phyloP scores from a whole-genome alignment of 2,113 vertebrate species.

The Serinus canaria region DNA sequence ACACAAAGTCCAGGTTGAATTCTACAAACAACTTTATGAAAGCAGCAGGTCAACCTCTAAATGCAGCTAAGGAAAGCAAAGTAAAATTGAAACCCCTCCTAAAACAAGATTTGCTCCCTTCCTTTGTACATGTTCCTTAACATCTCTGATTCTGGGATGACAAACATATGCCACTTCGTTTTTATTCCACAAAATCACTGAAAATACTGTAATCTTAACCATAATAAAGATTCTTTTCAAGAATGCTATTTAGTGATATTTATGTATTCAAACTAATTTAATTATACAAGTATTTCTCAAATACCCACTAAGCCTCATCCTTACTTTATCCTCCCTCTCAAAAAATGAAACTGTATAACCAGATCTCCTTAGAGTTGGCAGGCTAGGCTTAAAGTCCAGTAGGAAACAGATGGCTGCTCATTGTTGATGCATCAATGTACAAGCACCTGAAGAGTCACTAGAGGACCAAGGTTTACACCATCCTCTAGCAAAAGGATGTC shows the following conservation, averaged over 20 bases:
- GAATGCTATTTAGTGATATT: background rate
- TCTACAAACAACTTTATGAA: background rate
- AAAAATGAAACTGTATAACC: background rate
- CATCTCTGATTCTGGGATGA: background rate
- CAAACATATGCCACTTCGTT: background rate
- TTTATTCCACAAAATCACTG: background rate
- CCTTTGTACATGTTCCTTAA: background rate
- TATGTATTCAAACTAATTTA: background rate
- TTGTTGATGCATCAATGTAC: background rate
- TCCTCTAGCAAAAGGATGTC: background rate
- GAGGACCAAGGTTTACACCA: background rate
- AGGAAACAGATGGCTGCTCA: background rate
- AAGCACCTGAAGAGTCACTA: background rate
- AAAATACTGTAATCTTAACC: background rate
- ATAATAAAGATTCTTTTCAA: background rate
- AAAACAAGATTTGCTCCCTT: background rate
- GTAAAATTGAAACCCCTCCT: background rate
- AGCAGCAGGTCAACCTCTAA: background rate
- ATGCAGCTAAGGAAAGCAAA: background rate
- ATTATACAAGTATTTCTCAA: background rate
- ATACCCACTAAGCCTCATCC: background rate
- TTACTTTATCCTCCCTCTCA: background rate
- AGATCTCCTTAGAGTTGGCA: background rate
- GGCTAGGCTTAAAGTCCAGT: background rate
- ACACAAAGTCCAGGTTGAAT: background rate